phyloP scores from a whole-genome alignment of 1,140 invertebrate genomes.

The Lepidurus couesii region DNA sequence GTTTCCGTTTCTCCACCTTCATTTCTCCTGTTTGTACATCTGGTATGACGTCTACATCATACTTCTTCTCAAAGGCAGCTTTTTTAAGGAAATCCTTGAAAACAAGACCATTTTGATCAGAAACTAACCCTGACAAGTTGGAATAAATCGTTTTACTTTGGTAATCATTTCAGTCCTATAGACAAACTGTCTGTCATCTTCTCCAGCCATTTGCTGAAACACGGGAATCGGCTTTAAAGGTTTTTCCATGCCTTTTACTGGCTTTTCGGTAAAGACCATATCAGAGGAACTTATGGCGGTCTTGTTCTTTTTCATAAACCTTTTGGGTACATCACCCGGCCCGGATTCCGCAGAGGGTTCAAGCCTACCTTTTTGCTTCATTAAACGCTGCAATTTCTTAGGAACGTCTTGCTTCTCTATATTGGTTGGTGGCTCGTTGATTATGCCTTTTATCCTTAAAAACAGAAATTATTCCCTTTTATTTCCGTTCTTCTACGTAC shows the following conservation, averaged over 20 bases:
- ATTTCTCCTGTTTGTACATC: constrained; percentile 49
- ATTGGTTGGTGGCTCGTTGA: constrained; percentile 59
- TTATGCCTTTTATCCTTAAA: constrained; percentile 45
- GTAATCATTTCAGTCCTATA: constrained; percentile 50
- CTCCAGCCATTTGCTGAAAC: constrained; percentile 49
- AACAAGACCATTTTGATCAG: not conserved
- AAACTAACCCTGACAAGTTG: not conserved
- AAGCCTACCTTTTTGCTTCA: constrained; percentile 52
- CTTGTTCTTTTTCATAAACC: constrained; percentile 16
- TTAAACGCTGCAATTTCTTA: constrained; percentile 54
- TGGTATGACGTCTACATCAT: constrained; percentile 49
- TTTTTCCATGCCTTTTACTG: constrained; percentile 41
- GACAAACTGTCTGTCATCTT: constrained; percentile 48
- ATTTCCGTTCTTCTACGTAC: constrained; percentile 44
- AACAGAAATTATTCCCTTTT: constrained; percentile 31
- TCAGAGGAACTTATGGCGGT: not conserved
- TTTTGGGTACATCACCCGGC: constrained; percentile 32
- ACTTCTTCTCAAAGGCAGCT: constrained; percentile 52
- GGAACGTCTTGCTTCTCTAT: constrained; percentile 60
- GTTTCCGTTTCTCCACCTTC: constrained; percentile 46
- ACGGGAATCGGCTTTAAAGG: constrained; percentile 48
- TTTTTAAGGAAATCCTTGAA: constrained; percentile 35
- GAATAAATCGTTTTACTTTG: constrained; percentile 42
- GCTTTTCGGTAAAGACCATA: constrained; percentile 30
- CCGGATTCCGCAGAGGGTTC: constrained; percentile 41